Evolutionary conservation across 1,140 invertebrate species (phyloP).

Genomic region (Conus ventricosus): DNA sequence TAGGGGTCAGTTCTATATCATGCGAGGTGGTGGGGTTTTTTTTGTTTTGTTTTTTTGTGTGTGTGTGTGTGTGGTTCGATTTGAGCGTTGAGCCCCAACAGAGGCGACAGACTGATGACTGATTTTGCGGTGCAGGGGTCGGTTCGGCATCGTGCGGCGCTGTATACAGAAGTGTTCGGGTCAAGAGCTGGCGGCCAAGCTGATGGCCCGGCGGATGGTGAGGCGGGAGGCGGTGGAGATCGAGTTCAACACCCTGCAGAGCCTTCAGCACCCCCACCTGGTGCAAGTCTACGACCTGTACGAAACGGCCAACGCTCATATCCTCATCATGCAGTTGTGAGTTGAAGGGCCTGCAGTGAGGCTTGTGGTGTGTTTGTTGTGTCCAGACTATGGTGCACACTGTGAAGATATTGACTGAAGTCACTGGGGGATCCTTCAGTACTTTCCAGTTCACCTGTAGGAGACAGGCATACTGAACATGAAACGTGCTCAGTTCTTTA

Average conservation of each 20-base stretch:
- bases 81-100: neutral
- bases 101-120: neutral
- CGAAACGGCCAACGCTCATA: conserved; percentile 83
- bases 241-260: conserved; percentile 82
- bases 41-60: neutral
- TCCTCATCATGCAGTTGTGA: conserved; percentile 87
- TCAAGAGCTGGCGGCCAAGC: conserved; percentile 86
- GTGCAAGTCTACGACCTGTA: conserved; percentile 84
- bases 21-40: no score
- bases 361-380: neutral
- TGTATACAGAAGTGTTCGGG: conserved; percentile 80
- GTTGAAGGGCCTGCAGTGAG: conserved; percentile 61
- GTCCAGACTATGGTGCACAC: neutral
- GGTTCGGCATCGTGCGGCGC: conserved; percentile 75
- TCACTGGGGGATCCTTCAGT: no score
- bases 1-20: no score
- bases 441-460: no score
- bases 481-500: no score
- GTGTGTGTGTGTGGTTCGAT: neutral
- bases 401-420: no score
- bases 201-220: conserved; percentile 80
- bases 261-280: conserved; percentile 83
- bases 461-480: no score
- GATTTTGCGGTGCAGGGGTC: conserved; percentile 76
- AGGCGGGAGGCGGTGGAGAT: conserved; percentile 77